Base-by-base conservation (phyloP, 2,113 vertebrate species). In the Azemiops feae region DNA sequence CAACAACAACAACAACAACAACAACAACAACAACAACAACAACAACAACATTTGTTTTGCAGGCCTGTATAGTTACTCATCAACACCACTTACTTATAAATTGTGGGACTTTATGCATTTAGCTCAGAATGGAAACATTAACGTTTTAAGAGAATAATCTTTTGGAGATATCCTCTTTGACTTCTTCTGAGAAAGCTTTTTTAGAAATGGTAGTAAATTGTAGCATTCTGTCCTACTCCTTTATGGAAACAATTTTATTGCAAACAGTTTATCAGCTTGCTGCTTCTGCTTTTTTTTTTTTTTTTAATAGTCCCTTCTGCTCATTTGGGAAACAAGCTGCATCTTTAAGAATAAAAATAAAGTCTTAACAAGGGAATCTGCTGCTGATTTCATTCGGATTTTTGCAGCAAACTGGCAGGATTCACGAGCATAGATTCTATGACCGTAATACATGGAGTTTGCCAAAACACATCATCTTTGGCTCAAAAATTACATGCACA, bases 111-210 rank as follows among this genome's bases (percentile, higher is more conserved):
- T 96, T 98, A 96, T 98, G 97, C 97, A 95, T 97, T 97, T 95
- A 95, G 95, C 95, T 96, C 95, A 96, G 97, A 97, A 96, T 91
- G 94, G 96, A 57, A 95, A 94, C 95, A 96, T 97, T 97, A 97
- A 97, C 95, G 97, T 97, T 98, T 97, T 97, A 97, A 97, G 96
- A 97, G 94, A 95, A 95, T 95, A 95, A 97, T 96, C 96, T 97
- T 97, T 97, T 95, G 95, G 95, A 97, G 93, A 96, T 96, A 96
- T 96, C 97, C 95, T 97, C 92, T 94, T 94, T 96, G 94, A 87
- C 93, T 85, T 95, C 2, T 96, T 96, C 95, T 95, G 87, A 74
- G 89, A 93, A 92, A 92, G 85, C 9, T 92, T 4, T 96, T 92
- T 95, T 93, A 92, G 88, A 95, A 97, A 96, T 89, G 89, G 88